Base-by-base conservation (phyloP, 2,113 vertebrate genomes). In the Aldabrachelys gigantea region DNA sequence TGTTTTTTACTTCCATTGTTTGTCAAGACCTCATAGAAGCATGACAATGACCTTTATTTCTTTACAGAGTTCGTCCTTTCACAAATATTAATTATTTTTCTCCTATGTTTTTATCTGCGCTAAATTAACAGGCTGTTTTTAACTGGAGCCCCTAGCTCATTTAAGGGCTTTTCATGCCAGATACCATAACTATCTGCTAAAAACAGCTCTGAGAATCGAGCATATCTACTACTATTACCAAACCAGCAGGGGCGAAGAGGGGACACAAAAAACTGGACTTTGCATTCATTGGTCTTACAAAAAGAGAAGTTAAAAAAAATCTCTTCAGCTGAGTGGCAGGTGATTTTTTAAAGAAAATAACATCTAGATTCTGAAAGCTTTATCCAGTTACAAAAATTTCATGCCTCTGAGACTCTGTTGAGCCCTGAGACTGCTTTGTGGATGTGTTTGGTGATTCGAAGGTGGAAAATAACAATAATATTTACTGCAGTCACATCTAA, bases 41-140 rank as follows among this genome's bases (percentile, higher is more conserved):
- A 0, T 96, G 94, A 94, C 97, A 96, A 96, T 96, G 87, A 96
- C 96, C 93, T 97, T 97, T 97, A 96, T 97, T 97, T 96, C 93
- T 95, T 91, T 91, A 84, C 85, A 59, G 96, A 93, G 96, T 96
- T 96, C 95, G 93, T 97, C 87, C 93, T 93, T 96, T 97, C 87
- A 86, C 86, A 92, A 94, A 96, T 96, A 97, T 96, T 90, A 96
- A 97, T 96, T 84, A 11, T 62, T 84, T 84, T 84, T 47, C 83
- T 84, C 85, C 47, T 1, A 16, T 82, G 93, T 97, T 96, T 97
- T 95, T 94, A 96, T 97, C 85, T 89, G 92, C 81, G 76, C 76
- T 94, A 91, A 96, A 96, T 96, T 97, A 97, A 90, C 90, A 95
- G 85, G 82, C 89, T 91, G 92, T 38, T 72, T 93, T 97, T 95